phyloP scores from a whole-genome alignment of 53 echinoderm and acorn worm species.

The Paracentrotus lividus region DNA sequence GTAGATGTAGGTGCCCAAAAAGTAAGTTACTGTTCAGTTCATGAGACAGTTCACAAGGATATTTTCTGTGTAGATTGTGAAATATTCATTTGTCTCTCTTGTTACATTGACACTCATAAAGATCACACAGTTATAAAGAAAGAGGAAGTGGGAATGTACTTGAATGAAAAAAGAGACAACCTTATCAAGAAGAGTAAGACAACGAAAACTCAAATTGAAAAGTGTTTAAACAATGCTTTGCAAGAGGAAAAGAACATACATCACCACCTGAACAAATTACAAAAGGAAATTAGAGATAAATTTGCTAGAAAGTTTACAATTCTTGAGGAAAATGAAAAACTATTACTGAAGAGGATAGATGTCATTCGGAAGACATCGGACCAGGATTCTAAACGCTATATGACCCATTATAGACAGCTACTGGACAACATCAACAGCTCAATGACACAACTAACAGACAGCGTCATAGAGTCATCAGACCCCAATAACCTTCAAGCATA shows the following conservation, averaged over 20 bases:
- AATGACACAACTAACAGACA: no score
- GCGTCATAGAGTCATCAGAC: no score
- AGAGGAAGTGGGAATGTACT: not conserved
- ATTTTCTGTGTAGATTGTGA: conserved; percentile 1
- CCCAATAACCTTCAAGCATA: no score
- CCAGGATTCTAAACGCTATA: no score
- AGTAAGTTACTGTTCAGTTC: not conserved
- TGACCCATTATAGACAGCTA: no score
- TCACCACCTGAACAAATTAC: not conserved
- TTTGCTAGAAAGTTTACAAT: not conserved
- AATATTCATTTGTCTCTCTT: not conserved
- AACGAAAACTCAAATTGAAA: not conserved
- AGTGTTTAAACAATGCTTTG: not conserved
- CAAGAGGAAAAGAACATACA: not conserved
- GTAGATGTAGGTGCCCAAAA: not conserved
- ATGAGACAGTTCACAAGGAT: not conserved
- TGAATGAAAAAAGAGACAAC: not conserved
- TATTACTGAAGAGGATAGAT: not conserved
- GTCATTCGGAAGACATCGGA: no score
- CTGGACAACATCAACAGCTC: no score
- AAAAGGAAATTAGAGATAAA: not conserved
- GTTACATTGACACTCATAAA: not conserved
- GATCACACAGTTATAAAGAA: not conserved
- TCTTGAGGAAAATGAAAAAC: not conserved
- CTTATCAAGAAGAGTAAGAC: not conserved